Conservation (phyloP, 2,888 invertebrate genomes). For the Plusia festucae region DNA sequence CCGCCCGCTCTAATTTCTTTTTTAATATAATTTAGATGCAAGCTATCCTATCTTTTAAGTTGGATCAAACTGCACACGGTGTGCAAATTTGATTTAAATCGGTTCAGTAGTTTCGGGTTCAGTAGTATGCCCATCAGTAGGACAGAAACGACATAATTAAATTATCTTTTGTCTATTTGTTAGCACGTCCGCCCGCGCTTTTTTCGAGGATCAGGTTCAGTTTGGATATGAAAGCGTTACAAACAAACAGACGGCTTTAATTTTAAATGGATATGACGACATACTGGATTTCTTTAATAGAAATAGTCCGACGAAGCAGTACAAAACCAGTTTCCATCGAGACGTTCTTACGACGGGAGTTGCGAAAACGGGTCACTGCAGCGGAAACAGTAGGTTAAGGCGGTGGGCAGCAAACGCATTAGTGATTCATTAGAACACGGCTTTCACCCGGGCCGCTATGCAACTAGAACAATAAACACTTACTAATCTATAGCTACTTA, state of each 20-base stretch:
- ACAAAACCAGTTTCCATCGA: slow-evolving; percentile 46
- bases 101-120: no score
- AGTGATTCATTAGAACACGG: slow-evolving; percentile 77
- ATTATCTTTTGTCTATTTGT: no score
- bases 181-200: no score
- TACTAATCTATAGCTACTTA: slow-evolving; percentile 60
- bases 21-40: no score
- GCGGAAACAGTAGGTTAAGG: slow-evolving; percentile 74
- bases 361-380: slow-evolving; percentile 78
- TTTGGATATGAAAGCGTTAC: no score
- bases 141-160: no score
- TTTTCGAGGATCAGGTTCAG: no score
- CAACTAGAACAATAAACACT: slow-evolving; percentile 78
- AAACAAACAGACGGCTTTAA: not conserved
- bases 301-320: slow-evolving; percentile 26
- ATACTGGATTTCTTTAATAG: slow-evolving; percentile 32
- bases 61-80: no score
- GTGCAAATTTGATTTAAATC: no score
- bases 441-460: slow-evolving; percentile 77
- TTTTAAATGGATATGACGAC: slow-evolving; percentile 3
- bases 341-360: slow-evolving; percentile 60
- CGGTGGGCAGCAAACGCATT: slow-evolving; percentile 76
- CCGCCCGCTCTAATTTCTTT: no score
- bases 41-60: no score
- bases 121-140: no score